These are phyloP conservation scores for Typhlichthys subterraneus DNA, from an alignment of 2,797 vertebrate genomes.

Conservation along the genomic window DNA sequence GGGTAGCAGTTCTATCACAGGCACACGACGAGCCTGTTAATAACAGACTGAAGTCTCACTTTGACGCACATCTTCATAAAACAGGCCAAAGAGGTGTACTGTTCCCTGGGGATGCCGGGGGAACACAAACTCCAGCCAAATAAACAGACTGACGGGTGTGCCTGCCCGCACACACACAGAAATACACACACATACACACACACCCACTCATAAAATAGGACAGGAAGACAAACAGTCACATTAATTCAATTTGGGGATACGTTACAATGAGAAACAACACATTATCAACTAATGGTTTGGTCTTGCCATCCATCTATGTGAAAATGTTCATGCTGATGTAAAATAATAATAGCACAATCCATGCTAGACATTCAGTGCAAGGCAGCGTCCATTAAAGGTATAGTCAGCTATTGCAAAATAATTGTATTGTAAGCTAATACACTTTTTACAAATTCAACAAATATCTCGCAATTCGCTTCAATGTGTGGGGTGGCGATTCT, in stretches of 20 bases:
- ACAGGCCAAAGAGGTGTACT: constrained; percentile 52
- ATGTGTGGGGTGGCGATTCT: too few relatives aligned
- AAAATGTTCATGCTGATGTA: constrained; percentile 72
- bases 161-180: neutral
- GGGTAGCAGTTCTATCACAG: constrained; percentile 63
- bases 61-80: constrained; percentile 56
- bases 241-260: constrained; percentile 77
- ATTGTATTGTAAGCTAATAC: too few relatives aligned
- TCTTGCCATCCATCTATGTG: constrained; percentile 68
- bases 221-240: constrained; percentile 68
- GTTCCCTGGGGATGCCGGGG: constrained; percentile 36
- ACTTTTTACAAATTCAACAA: too few relatives aligned
- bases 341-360: constrained; percentile 61
- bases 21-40: constrained; percentile 55
- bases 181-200: constrained; percentile 20
- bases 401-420: too few relatives aligned
- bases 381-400: constrained; percentile 16
- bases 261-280: constrained; percentile 73
- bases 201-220: constrained; percentile 24
- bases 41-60: constrained; percentile 56
- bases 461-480: too few relatives aligned
- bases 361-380: constrained; percentile 16
- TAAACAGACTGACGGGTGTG: neutral
- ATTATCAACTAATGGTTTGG: constrained; percentile 77
- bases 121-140: constrained; percentile 26